Percentiles rank a stretch among this genome's conserved stretches.
phyloP scores from a whole-genome alignment of 2,888 invertebrate genomes.

The Gandaritis pyraliata region DNA sequence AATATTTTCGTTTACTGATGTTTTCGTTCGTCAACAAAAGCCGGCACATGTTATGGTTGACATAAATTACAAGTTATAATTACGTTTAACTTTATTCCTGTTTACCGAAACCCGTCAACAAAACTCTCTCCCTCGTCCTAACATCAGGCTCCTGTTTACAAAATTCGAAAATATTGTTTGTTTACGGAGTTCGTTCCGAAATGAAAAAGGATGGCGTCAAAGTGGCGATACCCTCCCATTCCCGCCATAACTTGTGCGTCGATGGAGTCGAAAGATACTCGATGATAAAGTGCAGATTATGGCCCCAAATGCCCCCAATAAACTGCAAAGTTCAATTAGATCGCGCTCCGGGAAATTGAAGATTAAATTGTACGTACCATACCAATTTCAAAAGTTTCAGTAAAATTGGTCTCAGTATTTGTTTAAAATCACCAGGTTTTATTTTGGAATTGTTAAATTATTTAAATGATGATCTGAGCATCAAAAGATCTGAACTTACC shows the following conservation, averaged over 20 bases:
- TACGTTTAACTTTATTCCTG: constrained; percentile 1
- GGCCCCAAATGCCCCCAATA: constrained; percentile 41
- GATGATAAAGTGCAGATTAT: constrained; percentile 46
- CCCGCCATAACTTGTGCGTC: constrained; percentile 40
- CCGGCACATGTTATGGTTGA: constrained; percentile 1
- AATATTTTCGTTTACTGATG: neutral
- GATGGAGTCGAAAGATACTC: constrained; percentile 43
- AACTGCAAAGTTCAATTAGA: constrained; percentile 46
- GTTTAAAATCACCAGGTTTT: constrained; percentile 10
- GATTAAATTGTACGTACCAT: constrained; percentile 39
- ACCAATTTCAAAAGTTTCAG: constrained; percentile 27
- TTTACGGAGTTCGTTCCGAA: constrained; percentile 29
- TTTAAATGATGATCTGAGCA: constrained; percentile 2
- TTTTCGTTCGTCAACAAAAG: neutral
- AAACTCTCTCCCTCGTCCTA: constrained; percentile 2
- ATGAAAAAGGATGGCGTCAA: constrained; percentile 38
- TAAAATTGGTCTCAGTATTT: constrained; percentile 13
- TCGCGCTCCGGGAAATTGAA: constrained; percentile 41
- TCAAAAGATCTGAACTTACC: no score
- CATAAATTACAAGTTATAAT: constrained; percentile 6
- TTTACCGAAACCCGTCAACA: constrained; percentile 12
- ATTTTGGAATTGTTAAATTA: constrained; percentile 10
- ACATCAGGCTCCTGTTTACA: constrained; percentile 15
- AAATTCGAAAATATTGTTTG: constrained; percentile 30
- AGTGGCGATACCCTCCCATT: constrained; percentile 38